phyloP scores from a whole-genome alignment of 2,888 invertebrate genomes.

The Noctua fimbriata region DNA sequence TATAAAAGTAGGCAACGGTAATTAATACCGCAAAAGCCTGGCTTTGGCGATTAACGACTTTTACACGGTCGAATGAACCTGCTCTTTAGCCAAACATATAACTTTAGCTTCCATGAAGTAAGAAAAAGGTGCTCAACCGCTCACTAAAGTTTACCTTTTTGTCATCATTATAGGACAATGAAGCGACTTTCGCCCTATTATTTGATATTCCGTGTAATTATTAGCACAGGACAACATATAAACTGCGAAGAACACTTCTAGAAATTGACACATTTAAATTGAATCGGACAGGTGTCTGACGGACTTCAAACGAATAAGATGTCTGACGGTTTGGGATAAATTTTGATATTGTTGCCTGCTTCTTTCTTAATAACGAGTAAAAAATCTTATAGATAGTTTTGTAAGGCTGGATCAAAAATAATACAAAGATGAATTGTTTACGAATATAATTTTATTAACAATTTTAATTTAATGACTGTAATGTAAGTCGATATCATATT shows the following conservation, averaged over 20 bases:
- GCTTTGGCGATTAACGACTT: slow-evolving; percentile 47
- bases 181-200: slow-evolving; percentile 32
- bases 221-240: slow-evolving; percentile 33
- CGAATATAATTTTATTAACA: slow-evolving; percentile 91
- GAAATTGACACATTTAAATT: slow-evolving; percentile 33
- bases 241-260: slow-evolving; percentile 33
- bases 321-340: background rate
- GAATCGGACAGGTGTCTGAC: slow-evolving; percentile 20
- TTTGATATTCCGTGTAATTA: slow-evolving; percentile 35
- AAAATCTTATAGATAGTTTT: background rate
- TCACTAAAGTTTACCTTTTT: slow-evolving; percentile 46
- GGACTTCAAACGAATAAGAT: background rate
- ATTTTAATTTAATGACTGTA: slow-evolving; percentile 90
- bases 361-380: background rate
- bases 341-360: background rate
- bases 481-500: slow-evolving; percentile 89
- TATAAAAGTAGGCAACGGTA: slow-evolving; percentile 26
- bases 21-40: slow-evolving; percentile 26
- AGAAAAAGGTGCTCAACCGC: slow-evolving; percentile 30
- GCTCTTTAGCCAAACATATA: slow-evolving; percentile 21
- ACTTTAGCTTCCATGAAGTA: slow-evolving; percentile 33
- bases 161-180: slow-evolving; percentile 23
- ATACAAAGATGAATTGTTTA: slow-evolving; percentile 86
- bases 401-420: slow-evolving; percentile 62
- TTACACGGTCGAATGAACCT: slow-evolving; percentile 41